phyloP scores from a whole-genome alignment of 2,113 vertebrate species.

The Spizaetus ornatus region DNA sequence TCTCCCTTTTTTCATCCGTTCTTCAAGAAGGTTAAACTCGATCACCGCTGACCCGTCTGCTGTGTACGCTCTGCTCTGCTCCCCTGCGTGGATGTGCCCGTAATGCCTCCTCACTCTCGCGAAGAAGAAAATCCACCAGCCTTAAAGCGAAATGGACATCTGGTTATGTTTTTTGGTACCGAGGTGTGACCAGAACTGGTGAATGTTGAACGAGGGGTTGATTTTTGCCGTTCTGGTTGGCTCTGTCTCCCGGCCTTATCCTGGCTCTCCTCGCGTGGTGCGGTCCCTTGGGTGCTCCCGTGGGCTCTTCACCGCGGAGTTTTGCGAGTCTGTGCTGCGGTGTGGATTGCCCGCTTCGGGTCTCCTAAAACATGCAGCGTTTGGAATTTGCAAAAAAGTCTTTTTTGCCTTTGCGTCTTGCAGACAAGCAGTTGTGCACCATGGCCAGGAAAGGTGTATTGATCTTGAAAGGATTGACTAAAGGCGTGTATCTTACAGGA shows the following conservation, averaged over 20 bases:
- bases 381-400: not conserved
- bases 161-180: rapidly evolving
- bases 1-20: not conserved
- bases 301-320: rapidly evolving
- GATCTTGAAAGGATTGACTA: not conserved
- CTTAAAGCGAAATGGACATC: not conserved
- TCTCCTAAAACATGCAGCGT: not conserved
- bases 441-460: not conserved
- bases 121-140: not conserved
- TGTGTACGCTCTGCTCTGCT: not conserved
- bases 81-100: rapidly evolving
- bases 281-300: not conserved
- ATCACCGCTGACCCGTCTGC: rapidly evolving
- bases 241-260: not conserved
- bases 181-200: not conserved
- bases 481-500: not conserved
- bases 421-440: not conserved
- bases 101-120: rapidly evolving
- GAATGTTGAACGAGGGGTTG: not conserved
- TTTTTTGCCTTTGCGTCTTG: not conserved
- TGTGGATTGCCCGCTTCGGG: not conserved
- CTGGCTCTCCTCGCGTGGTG: not conserved
- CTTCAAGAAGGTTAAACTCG: not conserved
- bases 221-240: not conserved
- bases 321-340: not conserved